Evolutionary conservation across 2,113 vertebrate genomes (phyloP).

Genomic region (Sigmodon hispidus): DNA sequence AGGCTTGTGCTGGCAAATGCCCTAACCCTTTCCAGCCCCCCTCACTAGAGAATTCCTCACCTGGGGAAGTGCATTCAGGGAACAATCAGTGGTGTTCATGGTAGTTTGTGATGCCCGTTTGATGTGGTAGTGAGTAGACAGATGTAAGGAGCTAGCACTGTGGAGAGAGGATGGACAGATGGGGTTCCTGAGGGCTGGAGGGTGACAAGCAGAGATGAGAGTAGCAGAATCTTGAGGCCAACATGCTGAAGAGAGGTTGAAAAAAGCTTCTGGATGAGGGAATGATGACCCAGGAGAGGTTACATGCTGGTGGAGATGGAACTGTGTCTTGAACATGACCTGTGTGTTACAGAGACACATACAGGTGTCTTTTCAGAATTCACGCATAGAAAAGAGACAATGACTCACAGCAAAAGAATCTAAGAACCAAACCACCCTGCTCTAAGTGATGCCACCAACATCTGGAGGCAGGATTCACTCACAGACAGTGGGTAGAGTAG

Average conservation of each 20-base stretch:
- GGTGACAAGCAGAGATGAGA: neutral
- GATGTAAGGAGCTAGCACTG: neutral
- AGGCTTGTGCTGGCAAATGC: neutral
- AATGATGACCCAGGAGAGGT: neutral
- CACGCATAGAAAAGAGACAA: neutral
- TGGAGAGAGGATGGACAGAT: neutral
- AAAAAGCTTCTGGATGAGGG: neutral
- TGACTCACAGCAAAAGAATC: neutral
- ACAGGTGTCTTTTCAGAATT: neutral
- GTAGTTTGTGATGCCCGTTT: neutral
- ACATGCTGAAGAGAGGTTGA: neutral
- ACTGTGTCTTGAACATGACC: neutral
- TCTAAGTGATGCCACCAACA: neutral
- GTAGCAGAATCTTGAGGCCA: neutral
- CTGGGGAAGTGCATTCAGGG: neutral
- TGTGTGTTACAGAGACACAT: neutral
- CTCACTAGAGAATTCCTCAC: rapidly evolving
- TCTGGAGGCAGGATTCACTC: neutral
- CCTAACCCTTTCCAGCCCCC: neutral
- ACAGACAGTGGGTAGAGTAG: neutral
- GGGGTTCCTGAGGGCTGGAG: neutral
- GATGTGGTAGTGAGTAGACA: neutral
- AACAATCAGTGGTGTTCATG: neutral
- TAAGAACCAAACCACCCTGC: neutral
- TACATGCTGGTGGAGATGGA: neutral